Evolutionary conservation across 2,113 vertebrate species (phyloP).

Genomic region (Boulengeromyrus knoepffleri): DNA sequence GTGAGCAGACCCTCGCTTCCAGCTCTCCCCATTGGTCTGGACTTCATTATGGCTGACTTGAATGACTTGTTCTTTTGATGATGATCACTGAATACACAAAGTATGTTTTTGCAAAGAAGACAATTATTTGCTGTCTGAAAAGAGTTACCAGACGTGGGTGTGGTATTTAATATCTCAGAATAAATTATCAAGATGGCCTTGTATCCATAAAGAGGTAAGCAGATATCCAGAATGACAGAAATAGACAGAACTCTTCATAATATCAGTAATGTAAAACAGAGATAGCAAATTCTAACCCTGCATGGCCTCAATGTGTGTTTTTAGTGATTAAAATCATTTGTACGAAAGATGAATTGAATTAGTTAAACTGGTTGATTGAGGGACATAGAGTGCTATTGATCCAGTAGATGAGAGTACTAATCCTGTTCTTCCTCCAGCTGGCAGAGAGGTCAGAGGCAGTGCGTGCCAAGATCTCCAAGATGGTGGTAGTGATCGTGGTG

Average conservation of each 20-base stretch:
- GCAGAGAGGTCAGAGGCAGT: constrained; percentile 44
- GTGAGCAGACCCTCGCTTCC: constrained; percentile 22
- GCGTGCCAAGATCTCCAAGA: constrained; percentile 46
- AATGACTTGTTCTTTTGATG: not conserved
- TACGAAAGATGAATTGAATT: not conserved
- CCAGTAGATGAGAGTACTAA: not conserved
- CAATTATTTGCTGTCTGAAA: not conserved
- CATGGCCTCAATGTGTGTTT: not conserved
- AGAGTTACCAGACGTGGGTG: not conserved
- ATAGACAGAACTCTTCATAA: not conserved
- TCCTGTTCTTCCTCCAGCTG: constrained; percentile 36
- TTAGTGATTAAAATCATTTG: not conserved
- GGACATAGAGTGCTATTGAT: not conserved
- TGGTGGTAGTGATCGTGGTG: constrained; percentile 62
- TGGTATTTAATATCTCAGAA: not conserved
- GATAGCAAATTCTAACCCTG: not conserved
- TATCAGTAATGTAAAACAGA: not conserved
- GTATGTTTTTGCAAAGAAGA: not conserved
- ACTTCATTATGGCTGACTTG: not conserved
- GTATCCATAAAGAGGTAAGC: not conserved
- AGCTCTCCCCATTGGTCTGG: not conserved
- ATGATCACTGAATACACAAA: not conserved
- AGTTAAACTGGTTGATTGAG: not conserved
- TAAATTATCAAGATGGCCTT: not conserved
- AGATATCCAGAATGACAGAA: not conserved